phyloP scores from a whole-genome alignment of 2,797 vertebrate species.

The Champsocephalus gunnari region DNA sequence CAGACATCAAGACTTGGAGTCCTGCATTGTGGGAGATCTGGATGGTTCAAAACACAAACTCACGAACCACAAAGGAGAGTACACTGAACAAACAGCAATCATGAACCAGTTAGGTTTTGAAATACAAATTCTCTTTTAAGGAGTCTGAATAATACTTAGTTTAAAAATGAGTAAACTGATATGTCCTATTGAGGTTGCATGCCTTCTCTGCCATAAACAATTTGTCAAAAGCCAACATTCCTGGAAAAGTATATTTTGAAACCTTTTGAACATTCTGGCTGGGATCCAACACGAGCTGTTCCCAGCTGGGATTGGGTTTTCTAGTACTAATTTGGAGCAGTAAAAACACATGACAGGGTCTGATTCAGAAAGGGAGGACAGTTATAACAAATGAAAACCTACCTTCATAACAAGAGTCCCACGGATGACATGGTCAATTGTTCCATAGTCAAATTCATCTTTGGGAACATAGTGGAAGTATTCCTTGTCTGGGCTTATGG shows the following conservation, averaged over 20 bases:
- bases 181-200: constrained; percentile 61
- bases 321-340: constrained; percentile 42
- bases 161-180: constrained; percentile 69
- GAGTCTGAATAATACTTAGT: constrained; percentile 57
- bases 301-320: constrained; percentile 53
- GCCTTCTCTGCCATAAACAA: constrained; percentile 72
- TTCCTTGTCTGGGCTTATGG: constrained; percentile 88
- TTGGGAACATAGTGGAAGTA: constrained; percentile 88
- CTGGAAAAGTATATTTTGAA: constrained; percentile 72
- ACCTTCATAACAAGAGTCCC: constrained; percentile 87
- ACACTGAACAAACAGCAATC: constrained; percentile 73
- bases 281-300: constrained; percentile 52
- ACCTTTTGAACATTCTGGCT: constrained; percentile 66
- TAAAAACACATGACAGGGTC: constrained; percentile 43
- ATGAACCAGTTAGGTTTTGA: constrained; percentile 65
- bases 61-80: constrained; percentile 50
- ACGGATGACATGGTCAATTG: constrained; percentile 85
- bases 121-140: constrained; percentile 65
- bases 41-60: constrained; percentile 39
- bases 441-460: constrained; percentile 86
- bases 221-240: constrained; percentile 66
- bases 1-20: constrained; percentile 49
- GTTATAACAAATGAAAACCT: constrained; percentile 45
- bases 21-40: constrained; percentile 46
- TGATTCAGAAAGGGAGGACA: constrained; percentile 42